Percentiles rank a stretch among this genome's conserved stretches.
Evolutionary conservation across 2,888 invertebrate genomes (phyloP).

Genomic region (Drosophila macrothrix): DNA sequence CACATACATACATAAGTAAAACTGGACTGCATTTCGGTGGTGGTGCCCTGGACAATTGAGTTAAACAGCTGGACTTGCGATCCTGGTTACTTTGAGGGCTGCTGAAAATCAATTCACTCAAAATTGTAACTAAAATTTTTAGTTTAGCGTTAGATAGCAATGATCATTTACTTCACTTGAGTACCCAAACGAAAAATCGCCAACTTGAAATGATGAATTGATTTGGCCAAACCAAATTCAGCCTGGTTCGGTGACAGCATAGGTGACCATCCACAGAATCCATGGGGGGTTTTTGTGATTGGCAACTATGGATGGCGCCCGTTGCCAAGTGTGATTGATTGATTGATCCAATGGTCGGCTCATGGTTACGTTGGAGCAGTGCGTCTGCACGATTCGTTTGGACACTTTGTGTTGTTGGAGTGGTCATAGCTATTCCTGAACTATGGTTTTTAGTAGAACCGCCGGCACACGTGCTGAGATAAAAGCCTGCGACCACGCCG

Average conservation of each 20-base stretch:
- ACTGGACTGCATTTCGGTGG: constrained; percentile 3
- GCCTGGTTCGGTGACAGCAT: background rate
- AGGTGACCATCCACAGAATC: background rate
- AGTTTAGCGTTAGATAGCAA: constrained; percentile 84
- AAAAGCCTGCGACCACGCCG: constrained; percentile 43
- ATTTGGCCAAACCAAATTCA: background rate
- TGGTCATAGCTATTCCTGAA: constrained; percentile 85
- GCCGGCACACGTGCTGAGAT: constrained; percentile 52
- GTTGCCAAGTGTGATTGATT: constrained; percentile 13
- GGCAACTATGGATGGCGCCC: background rate
- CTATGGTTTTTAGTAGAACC: constrained; percentile 82
- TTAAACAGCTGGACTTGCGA: constrained; percentile 56
- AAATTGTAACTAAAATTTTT: constrained; percentile 82
- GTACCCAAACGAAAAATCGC: constrained; percentile 81
- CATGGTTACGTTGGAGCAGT: constrained; percentile 44
- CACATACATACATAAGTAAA: background rate
- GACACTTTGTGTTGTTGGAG: constrained; percentile 84
- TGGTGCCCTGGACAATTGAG: constrained; percentile 22
- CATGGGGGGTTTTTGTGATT: background rate
- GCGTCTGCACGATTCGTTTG: constrained; percentile 78
- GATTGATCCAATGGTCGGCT: constrained; percentile 49
- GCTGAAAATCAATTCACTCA: constrained; percentile 76
- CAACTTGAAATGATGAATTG: constrained; percentile 32
- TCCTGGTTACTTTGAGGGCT: constrained; percentile 64
- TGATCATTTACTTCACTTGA: constrained; percentile 85